Base-by-base conservation (phyloP, 1,140 invertebrate species). In the Cardiocondyla obscurior region DNA sequence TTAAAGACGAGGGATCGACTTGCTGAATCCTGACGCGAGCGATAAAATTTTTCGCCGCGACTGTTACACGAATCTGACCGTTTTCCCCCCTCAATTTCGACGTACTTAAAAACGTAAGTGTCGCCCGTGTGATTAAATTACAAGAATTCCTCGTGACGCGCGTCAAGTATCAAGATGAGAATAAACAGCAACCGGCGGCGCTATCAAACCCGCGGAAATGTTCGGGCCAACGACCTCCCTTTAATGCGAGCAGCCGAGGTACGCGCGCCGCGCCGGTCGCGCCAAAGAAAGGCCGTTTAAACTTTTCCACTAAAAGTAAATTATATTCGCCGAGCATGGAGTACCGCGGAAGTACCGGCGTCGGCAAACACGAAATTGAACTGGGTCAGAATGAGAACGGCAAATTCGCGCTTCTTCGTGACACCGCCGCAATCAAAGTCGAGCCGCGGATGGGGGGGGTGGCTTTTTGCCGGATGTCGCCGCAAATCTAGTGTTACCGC, bases 1-100 rank as follows among this genome's bases (percentile, higher is more conserved):
- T 94, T 93, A 93, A 93, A 94, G 92, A 93, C 90, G 92, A 92
- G 90, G 86, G 89, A 81, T 76, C 69, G 67, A 44, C 12, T 25
- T 25, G 62, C 51, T 28, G 28, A 83, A 46, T 64, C 33, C 72
- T 57, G 73, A 30, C 10, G 22, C 33, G 14, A 19, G 28, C n/a
- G 28, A 22, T 28, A n/a, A 16, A 49, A 73, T 25, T 42, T 82
- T 74, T 46, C 19, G 16, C 25, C 74, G 3, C 12, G 58, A 36
- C 42, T 22, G n/a, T 46, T 25, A 36, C 14, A 6, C 67, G 46
- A 58, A 73, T 2, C 69, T 6, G 39, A 46, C 64, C 39, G 57
- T 64, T 76, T n/a, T n/a, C n/a, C 44, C 39, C 46, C 10, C 22
- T 14, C 44, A 16, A 65, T 19, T 65, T 74, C 39, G 25, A 74